Base-by-base conservation (phyloP, 2,888 invertebrate species). In the Acholoe squamosa region DNA sequence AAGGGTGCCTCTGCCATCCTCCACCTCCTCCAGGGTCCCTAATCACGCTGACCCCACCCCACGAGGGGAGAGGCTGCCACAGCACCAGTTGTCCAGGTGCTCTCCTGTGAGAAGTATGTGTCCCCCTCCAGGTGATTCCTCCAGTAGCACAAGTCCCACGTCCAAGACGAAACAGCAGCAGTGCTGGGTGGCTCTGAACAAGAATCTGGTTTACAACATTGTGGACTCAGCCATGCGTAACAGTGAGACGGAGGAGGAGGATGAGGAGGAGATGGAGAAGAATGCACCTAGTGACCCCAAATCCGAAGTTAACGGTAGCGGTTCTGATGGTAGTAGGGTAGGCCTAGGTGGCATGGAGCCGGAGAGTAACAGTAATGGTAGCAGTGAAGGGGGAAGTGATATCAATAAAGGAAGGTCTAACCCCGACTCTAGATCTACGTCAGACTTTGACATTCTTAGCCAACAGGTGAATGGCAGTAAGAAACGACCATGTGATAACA, bases 101-200 rank as follows among this genome's bases (percentile, higher is more conserved):
- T 71, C 71, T 71, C 71, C 71, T 3, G 71, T 71, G 71, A 25
- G 71, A 14, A n/a, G 28, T 28, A 14, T 71, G 25, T 1, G 31
- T 61, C 22, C 3, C 5, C 19, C 5, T 61, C n/a, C 61, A n/a
- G 43, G 34, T 16, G n/a, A 84, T 34, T n/a, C 51, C 84, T 25
- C n/a, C 84, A 84, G 34, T 43, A n/a, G 3, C 77, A 77, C 34
- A 1, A 84, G 51, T 34, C 84, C 51, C 34, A 84, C 51, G 10
- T 51, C 34, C 84, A 84, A 84, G n/a, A 19, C 84, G 12, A 84
- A 86, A 52, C 86, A 86, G 86, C 52, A 52, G 56, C 54, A 86
- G 86, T 86, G 86, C 54, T 86, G 86, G 86, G 86, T 86, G 54
- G 86, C 86, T 1, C 86, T 86, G 1, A 86, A 86, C 28, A 86